These are phyloP conservation scores for Protophormia terraenovae DNA, from an alignment of 2,888 invertebrate genomes.

Conservation along the genomic window DNA sequence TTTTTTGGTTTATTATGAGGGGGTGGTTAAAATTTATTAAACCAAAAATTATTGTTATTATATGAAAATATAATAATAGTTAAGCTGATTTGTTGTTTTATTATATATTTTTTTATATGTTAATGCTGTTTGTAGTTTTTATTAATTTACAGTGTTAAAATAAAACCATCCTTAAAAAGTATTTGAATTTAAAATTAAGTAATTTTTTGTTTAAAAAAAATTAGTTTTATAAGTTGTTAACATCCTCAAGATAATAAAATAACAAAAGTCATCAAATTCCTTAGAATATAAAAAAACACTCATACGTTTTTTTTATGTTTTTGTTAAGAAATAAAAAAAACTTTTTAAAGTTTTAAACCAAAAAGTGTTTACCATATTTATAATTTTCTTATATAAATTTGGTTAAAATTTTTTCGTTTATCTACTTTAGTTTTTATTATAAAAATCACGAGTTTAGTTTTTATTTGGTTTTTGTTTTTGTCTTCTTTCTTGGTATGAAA, in stretches of 20 bases:
- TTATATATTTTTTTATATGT: slow-evolving; percentile 56
- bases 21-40: slow-evolving; percentile 1
- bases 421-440: not conserved
- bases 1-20: no score
- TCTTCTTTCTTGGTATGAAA: slow-evolving; percentile 61
- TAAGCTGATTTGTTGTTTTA: slow-evolving; percentile 8
- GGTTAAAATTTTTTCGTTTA: not conserved
- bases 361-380: slow-evolving; percentile 23
- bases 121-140: slow-evolving; percentile 56
- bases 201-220: slow-evolving; percentile 46
- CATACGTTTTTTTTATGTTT: no score
- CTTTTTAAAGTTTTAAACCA: not conserved
- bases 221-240: slow-evolving; percentile 69
- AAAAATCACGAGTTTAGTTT: slow-evolving; percentile 57
- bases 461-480: no score
- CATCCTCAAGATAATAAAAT: slow-evolving; percentile 55
- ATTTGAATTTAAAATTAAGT: slow-evolving; percentile 67
- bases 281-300: slow-evolving; percentile 65
- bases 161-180: slow-evolving; percentile 45
- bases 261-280: slow-evolving; percentile 55
- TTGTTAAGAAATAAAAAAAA: no score
- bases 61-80: not conserved
- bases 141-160: slow-evolving; percentile 38
- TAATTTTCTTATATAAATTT: not conserved
- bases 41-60: slow-evolving; percentile 46